These are phyloP conservation scores for Aphodius sticticus DNA, from an alignment of 2,888 invertebrate genomes.

Conservation along the genomic window DNA sequence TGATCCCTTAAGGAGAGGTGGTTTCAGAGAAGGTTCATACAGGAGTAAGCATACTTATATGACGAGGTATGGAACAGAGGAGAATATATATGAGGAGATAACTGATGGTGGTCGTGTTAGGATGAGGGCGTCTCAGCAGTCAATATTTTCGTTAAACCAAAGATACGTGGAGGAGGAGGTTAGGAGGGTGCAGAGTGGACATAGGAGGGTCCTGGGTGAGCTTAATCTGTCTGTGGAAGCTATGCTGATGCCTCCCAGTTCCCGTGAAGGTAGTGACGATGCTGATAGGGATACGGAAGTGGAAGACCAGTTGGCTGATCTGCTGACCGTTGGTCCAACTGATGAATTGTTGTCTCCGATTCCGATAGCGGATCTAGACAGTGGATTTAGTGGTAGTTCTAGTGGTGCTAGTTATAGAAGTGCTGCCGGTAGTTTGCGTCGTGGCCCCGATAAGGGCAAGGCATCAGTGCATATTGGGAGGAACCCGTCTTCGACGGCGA, in stretches of 20 bases:
- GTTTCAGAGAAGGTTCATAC: conserved; percentile 56
- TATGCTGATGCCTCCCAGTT: conserved; percentile 86
- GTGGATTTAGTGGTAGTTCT: conserved; percentile 85
- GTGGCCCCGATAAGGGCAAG: conserved; percentile 55
- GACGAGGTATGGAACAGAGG: conserved; percentile 77
- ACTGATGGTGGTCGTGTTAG: conserved; percentile 65
- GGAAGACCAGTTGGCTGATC: conserved; percentile 70
- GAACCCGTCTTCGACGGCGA: conserved; percentile 46
- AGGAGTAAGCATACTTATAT: conserved; percentile 56
- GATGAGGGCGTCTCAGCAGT: conserved; percentile 49
- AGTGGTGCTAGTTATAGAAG: conserved; percentile 78
- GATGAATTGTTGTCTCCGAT: conserved; percentile 77
- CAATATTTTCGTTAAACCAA: conserved; percentile 73
- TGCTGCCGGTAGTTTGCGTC: conserved; percentile 70
- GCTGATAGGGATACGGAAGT: conserved; percentile 70
- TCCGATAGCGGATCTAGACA: conserved; percentile 72
- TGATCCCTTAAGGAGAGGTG: conserved; percentile 55
- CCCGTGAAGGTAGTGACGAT: conserved; percentile 65
- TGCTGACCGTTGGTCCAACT: conserved; percentile 74
- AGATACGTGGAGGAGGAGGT: conserved; percentile 85
- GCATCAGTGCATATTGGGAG: conserved; percentile 48
- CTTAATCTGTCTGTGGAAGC: conserved; percentile 86
- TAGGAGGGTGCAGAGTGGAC: conserved; percentile 81
- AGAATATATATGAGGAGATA: conserved; percentile 84
- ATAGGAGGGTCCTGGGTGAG: conserved; percentile 84